Evolutionary conservation across 2,113 vertebrate species (phyloP).

Genomic region (Lophochroa leadbeateri): DNA sequence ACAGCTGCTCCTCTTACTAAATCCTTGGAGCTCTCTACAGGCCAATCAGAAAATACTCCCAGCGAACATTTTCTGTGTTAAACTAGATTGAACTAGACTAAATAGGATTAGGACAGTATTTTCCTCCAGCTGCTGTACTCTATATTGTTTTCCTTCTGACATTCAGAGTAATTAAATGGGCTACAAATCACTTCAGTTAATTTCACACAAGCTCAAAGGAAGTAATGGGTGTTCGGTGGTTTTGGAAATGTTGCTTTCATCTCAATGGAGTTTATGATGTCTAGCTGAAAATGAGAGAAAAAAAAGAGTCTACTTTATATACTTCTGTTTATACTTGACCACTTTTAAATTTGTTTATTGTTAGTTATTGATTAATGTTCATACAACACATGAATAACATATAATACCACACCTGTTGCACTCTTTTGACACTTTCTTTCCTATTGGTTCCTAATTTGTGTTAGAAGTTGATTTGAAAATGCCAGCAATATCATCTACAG

Average conservation of each 20-base stretch:
- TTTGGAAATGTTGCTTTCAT: background rate
- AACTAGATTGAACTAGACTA: background rate
- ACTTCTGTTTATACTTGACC: background rate
- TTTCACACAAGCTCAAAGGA: background rate
- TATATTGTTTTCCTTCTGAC: background rate
- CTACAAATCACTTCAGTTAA: background rate
- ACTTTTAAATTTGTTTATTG: background rate
- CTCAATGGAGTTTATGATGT: background rate
- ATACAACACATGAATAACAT: background rate
- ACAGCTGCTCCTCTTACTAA: background rate
- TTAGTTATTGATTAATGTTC: background rate
- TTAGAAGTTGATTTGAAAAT: background rate
- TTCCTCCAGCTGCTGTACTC: background rate
- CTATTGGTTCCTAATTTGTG: background rate
- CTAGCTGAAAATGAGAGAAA: background rate
- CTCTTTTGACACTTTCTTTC: background rate
- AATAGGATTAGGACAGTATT: background rate
- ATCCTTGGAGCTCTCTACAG: background rate
- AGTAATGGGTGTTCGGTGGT: rapidly evolving
- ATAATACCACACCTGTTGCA: background rate
- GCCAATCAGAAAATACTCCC: background rate
- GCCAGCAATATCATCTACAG: background rate
- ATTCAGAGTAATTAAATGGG: background rate
- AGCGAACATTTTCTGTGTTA: background rate
- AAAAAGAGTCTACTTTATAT: background rate